Percentiles rank a stretch among this genome's conserved stretches.
Evolutionary conservation across 2,113 vertebrate genomes (phyloP).

Genomic region (Gavia stellata): DNA sequence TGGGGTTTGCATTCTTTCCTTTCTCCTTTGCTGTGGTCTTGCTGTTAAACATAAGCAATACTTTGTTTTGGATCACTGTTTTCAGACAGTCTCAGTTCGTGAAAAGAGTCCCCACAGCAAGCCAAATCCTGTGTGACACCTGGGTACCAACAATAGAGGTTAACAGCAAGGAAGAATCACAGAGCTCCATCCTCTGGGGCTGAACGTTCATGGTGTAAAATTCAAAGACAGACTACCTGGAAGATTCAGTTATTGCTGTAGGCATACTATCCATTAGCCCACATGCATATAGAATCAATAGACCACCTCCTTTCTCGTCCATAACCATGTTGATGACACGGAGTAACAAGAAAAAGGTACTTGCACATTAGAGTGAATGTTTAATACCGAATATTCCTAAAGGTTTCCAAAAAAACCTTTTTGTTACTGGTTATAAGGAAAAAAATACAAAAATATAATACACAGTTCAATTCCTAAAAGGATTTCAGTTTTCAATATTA

Average conservation of each 20-base stretch:
- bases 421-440: not conserved
- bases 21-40: too few species aligned
- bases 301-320: not conserved
- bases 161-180: not conserved
- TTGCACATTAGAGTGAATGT: not conserved
- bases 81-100: not conserved
- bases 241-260: not conserved
- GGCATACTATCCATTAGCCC: not conserved
- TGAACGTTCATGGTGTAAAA: fast-evolving
- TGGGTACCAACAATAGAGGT: not conserved
- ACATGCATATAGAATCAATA: not conserved
- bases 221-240: not conserved
- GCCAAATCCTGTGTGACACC: not conserved
- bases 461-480: fast-evolving
- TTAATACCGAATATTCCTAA: not conserved
- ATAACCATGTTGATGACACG: fast-evolving
- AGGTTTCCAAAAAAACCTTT: not conserved
- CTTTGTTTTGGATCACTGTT: not conserved
- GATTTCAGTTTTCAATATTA: not conserved
- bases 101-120: not conserved
- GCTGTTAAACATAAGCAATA: not conserved
- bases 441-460: not conserved
- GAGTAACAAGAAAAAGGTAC: not conserved
- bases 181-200: not conserved
- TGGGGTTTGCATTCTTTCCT: not conserved